Evolutionary conservation across 1,140 invertebrate genomes (phyloP), one percentile per base, ranked within the genome.

Genomic region (Megalonaias nervosa): DNA sequence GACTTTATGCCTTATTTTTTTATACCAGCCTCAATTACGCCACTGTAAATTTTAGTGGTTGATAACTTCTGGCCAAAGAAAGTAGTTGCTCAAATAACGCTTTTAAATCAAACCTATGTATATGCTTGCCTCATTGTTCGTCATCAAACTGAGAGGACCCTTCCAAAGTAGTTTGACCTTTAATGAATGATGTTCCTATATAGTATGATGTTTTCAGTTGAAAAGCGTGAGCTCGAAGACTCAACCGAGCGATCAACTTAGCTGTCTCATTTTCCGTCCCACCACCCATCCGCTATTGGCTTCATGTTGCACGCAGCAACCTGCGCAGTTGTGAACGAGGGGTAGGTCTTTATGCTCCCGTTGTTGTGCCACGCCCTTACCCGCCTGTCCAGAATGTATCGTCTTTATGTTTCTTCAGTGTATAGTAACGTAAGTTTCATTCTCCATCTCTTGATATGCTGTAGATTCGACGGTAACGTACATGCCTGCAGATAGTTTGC

Each of bases 231-330:
- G 13, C 19, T 55, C 60, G n/a, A 38, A 48, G 23, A 38, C 9
- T 5, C 23, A 62, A n/a, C 60, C 60, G 19, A 62, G 23, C 19
- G 60, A n/a, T 9, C 0, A 19, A 23, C 55, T 14, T 38, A 26
- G 31, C 19, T 48, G 66, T 26, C 66, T 48, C 5, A 26, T 11
- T 66, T 67, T 70, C 74, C 48, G 15, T 17, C 67, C 70, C 70
- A 76, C 9, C 38, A 48, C 38, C 38, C 38, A 48, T 48, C 38
- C 38, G 6, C 38, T 48, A 6, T 48, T 48, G 58, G 67, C 69
- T 78, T 72, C 59, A 85, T 85, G 84, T 75, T 84, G 74, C 84
- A 84, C 79, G 84, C 82, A 71, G 81, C 82, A 59, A 84, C 82
- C 38, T 84, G 81, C 60, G 81, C 78, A 59, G 81, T 80, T 69